Evolutionary conservation across 2,113 vertebrate species (phyloP).

Genomic region (Telmatochromis brichardi): DNA sequence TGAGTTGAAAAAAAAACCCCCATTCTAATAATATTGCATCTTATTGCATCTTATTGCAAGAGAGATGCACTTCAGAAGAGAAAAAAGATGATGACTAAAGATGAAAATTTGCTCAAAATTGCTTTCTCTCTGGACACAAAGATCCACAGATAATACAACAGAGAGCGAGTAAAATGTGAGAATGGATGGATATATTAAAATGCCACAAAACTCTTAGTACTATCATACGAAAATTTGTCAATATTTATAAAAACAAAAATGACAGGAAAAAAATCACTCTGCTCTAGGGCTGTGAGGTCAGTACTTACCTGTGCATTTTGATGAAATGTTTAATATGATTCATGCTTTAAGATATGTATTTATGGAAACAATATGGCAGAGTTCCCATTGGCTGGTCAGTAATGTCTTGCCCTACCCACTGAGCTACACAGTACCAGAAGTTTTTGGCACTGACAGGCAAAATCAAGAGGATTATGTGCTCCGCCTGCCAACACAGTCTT

Average conservation of each 20-base stretch:
- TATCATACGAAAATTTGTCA: background rate
- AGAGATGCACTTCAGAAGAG: background rate
- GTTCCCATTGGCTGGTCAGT: background rate
- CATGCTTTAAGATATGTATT: background rate
- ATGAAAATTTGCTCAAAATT: background rate
- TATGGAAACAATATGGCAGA: background rate
- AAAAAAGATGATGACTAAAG: background rate
- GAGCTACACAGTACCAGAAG: background rate
- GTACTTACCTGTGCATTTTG: background rate
- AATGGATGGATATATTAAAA: background rate
- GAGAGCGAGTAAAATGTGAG: background rate
- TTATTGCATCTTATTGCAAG: background rate
- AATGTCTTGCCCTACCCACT: background rate
- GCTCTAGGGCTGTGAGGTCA: background rate
- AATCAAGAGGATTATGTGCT: slow-evolving; percentile 30
- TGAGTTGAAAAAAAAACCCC: fast-evolving
- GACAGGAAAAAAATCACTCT: background rate
- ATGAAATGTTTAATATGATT: background rate
- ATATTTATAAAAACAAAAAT: background rate
- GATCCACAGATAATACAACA: background rate
- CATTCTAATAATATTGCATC: background rate
- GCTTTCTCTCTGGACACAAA: background rate
- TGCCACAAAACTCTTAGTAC: background rate
- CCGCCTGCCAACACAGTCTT: slow-evolving; percentile 50
- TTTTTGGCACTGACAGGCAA: slow-evolving; percentile 5